Percentiles rank a stretch among this genome's conserved stretches.
These are phyloP conservation scores for Spinus olivaceus DNA, from an alignment of 2,797 vertebrate genomes.

Conservation along the genomic window DNA sequence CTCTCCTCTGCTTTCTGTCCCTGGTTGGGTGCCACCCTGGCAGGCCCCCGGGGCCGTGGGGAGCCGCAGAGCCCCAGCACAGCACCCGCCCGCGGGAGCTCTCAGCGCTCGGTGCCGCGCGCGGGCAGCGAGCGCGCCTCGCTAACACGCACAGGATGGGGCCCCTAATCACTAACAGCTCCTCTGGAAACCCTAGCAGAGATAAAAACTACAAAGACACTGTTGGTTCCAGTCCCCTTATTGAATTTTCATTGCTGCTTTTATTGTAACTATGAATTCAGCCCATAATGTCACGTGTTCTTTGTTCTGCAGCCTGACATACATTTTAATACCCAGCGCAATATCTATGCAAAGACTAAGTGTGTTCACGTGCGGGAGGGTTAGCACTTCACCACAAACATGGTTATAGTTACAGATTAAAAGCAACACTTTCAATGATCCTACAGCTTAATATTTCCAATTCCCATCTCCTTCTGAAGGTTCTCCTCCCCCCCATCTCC, in stretches of 20 bases:
- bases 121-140: fast-evolving
- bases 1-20: background rate
- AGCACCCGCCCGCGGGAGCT: background rate
- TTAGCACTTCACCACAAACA: constrained; percentile 55
- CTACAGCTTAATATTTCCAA: constrained; percentile 36
- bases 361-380: constrained; percentile 27
- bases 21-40: background rate
- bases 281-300: constrained; percentile 36
- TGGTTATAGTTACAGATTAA: constrained; percentile 51
- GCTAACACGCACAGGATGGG: background rate
- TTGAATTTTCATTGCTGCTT: constrained; percentile 64
- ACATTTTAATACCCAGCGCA: constrained; percentile 31
- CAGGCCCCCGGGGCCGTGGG: background rate
- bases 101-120: background rate
- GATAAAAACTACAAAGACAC: constrained; percentile 68
- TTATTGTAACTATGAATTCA: constrained; percentile 59
- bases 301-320: constrained; percentile 60
- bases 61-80: background rate
- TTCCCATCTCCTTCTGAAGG: constrained; percentile 4
- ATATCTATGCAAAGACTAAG: constrained; percentile 29
- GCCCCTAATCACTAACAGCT: constrained; percentile 62
- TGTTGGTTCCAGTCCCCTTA: constrained; percentile 56
- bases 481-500: background rate
- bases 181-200: constrained; percentile 50
- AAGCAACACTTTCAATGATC: constrained; percentile 22